These are phyloP conservation scores for Alligator mississippiensis DNA, from an alignment of 2,113 vertebrate genomes.

Conservation along the genomic window DNA sequence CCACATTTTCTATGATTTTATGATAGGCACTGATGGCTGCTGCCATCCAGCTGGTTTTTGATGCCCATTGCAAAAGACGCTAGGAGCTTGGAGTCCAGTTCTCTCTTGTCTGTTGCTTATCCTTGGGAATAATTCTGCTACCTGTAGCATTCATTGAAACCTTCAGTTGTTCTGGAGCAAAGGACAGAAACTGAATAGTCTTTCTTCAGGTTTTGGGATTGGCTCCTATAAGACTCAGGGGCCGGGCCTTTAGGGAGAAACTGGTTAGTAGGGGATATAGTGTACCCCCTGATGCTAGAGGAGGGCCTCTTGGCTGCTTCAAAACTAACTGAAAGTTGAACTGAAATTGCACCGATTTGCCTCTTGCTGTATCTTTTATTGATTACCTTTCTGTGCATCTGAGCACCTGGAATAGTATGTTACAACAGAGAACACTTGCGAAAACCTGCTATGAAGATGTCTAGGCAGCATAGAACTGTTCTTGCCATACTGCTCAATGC, in stretches of 20 bases:
- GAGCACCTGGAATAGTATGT: slow-evolving; percentile 56
- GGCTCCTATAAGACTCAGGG: not conserved
- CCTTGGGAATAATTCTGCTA: slow-evolving; percentile 15
- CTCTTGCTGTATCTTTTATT: slow-evolving; percentile 55
- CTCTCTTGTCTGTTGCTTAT: slow-evolving; percentile 37
- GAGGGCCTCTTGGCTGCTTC: slow-evolving; percentile 36
- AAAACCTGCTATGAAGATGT: slow-evolving; percentile 58
- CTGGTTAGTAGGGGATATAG: not conserved
- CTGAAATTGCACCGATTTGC: slow-evolving; percentile 48
- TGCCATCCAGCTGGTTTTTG: slow-evolving; percentile 35
- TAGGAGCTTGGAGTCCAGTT: slow-evolving; percentile 52
- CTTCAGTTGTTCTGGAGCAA: slow-evolving; percentile 45
- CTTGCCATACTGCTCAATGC: slow-evolving; percentile 5
- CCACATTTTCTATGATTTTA: too few relatives aligned
- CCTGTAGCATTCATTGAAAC: slow-evolving; percentile 32
- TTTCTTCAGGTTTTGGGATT: slow-evolving; percentile 49
- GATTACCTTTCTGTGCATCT: not conserved
- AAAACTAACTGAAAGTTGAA: slow-evolving; percentile 42
- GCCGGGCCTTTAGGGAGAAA: slow-evolving; percentile 9
- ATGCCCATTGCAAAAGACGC: not conserved
- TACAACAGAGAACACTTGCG: slow-evolving; percentile 62
- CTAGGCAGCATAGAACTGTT: not conserved
- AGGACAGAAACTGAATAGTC: slow-evolving; percentile 37
- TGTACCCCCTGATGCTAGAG: slow-evolving; percentile 31
- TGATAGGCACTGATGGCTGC: slow-evolving; percentile 38